Evolutionary conservation across 2,888 invertebrate species (phyloP).

Genomic region (Orchestes rusci): DNA sequence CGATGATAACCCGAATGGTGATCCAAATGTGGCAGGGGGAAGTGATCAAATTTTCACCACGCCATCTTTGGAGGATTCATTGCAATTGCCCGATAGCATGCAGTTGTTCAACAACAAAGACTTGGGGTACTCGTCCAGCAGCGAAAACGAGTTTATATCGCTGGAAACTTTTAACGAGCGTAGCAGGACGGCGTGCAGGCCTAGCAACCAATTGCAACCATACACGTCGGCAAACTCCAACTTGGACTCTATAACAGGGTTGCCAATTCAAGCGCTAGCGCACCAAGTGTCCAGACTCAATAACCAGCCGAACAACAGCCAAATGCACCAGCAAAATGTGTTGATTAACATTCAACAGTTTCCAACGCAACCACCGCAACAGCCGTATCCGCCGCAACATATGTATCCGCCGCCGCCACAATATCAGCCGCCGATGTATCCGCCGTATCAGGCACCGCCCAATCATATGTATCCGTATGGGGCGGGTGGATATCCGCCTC

Average conservation of each 20-base stretch:
- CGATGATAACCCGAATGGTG: constrained; percentile 38
- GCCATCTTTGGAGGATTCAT: constrained; percentile 38
- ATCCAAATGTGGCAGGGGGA: too few species aligned
- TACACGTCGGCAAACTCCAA: constrained; percentile 29
- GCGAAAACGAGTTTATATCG: constrained; percentile 42
- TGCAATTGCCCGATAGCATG: constrained; percentile 38
- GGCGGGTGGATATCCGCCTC: too few species aligned
- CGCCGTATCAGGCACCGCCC: constrained; percentile 37
- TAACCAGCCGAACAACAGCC: constrained; percentile 34
- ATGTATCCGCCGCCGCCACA: constrained; percentile 40
- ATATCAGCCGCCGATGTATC: constrained; percentile 40
- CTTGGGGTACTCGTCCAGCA: constrained; percentile 38
- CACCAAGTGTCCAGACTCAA: constrained; percentile 45
- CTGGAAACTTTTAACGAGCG: constrained; percentile 40
- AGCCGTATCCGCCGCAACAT: constrained; percentile 43
- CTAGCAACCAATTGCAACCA: constrained; percentile 33
- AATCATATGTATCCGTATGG: not conserved
- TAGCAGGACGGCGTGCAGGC: constrained; percentile 24
- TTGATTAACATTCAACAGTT: constrained; percentile 60
- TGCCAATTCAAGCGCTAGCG: constrained; percentile 46
- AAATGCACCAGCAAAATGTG: constrained; percentile 57
- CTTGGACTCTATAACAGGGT: constrained; percentile 38
- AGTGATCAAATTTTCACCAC: constrained; percentile 34
- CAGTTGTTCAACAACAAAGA: constrained; percentile 40
- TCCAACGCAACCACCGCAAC: constrained; percentile 46